Evolutionary conservation across 1,140 invertebrate genomes (phyloP).

Genomic region (Chrysomallon squamiferum): DNA sequence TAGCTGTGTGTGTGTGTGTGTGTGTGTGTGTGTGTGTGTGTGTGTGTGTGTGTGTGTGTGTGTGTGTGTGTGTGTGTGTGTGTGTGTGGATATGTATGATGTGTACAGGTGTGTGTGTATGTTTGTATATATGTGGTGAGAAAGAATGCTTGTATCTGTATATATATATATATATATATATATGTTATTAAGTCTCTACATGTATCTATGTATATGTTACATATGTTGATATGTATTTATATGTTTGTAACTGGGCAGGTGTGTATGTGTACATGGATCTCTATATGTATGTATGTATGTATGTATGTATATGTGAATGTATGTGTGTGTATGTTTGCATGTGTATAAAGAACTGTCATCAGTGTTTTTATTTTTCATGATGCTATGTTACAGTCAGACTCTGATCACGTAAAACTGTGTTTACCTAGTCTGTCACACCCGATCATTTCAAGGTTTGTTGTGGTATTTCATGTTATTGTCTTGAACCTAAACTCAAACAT

Average conservation of each 20-base stretch:
- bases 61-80: not conserved
- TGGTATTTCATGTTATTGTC: too few relatives aligned
- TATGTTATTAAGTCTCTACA: not conserved
- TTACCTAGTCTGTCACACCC: too few relatives aligned
- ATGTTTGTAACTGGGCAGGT: not conserved
- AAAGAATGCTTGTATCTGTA: not conserved
- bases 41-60: not conserved
- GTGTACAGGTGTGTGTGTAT: conserved; percentile 1
- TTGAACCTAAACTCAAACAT: too few relatives aligned
- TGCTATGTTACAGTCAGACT: too few relatives aligned
- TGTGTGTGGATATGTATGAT: not conserved
- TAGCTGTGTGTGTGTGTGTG: not conserved
- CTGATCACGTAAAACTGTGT: too few relatives aligned
- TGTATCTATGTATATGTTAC: not conserved
- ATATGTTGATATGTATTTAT: not conserved
- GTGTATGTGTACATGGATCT: not conserved
- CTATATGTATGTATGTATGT: not conserved
- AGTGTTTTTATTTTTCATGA: too few relatives aligned
- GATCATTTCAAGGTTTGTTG: too few relatives aligned
- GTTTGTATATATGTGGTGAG: not conserved
- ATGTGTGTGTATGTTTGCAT: not conserved
- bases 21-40: not conserved
- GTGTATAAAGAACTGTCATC: too few relatives aligned
- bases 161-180: not conserved
- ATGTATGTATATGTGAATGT: not conserved